Evolutionary conservation across 2,888 invertebrate species (phyloP), one percentile per base, ranked within the genome.

Genomic region (Hirtodrosophila trivittata): DNA sequence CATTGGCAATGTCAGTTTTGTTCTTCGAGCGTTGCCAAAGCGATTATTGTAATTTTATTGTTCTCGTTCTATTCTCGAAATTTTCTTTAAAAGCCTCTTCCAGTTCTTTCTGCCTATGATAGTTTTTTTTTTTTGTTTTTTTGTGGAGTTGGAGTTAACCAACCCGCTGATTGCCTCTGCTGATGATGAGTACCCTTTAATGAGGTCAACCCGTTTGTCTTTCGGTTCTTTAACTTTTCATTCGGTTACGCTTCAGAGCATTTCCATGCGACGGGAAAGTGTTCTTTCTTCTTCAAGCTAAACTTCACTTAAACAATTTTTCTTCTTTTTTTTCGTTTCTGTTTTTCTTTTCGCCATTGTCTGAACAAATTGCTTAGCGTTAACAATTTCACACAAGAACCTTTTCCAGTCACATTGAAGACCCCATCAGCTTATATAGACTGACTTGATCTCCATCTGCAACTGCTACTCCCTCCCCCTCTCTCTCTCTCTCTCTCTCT

Each of bases 41-140:
- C 77, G 81, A 81, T 84, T 83, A 84, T 86, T 84, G 84, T 83
- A 84, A 83, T 83, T 83, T 75, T 67, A 83, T 82, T 82, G 86
- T 82, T 82, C 75, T 76, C 58, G 55, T 42, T 38, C 18, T 21
- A 54, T 66, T 46, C 65, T 58, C 26, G 28, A 25, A 21, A 21
- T 21, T 21, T 30, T 30, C 30, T n/a, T n/a, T 30, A 32, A 39
- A 55, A 55, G 49, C 25, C 51, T 45, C 58, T 63, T 49, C 45
- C 58, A 35, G 66, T 49, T n/a, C 64, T 46, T 25, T 67, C 33
- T 46, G 49, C 50, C 43, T 68, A 33, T 59, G 50, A 38, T 25
- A n/a, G n/a, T n/a, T n/a, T n/a, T n/a, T n/a, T n/a, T n/a, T n/a
- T n/a, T n/a, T n/a, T n/a, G n/a, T 47, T 60, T 66, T 38, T 46